Conservation (phyloP, 2,797 vertebrate species). For the Lepidocolaptes lacrymiger region DNA sequence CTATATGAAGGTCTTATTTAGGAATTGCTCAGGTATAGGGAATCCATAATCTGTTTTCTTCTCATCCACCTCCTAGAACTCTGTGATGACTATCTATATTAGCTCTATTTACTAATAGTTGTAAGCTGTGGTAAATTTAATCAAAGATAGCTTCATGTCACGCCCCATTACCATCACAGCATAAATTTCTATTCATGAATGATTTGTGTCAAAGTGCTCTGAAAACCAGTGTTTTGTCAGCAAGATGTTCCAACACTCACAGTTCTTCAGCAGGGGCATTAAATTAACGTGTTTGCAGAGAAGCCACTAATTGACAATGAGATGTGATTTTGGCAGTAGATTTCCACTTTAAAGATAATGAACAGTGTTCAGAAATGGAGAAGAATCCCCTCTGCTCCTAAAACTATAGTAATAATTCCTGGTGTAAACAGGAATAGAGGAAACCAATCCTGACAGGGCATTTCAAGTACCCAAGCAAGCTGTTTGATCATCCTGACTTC, state of each 20-base stretch:
- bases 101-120: conserved; percentile 37
- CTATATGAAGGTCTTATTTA: not conserved
- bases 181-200: conserved; percentile 33
- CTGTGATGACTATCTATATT: not conserved
- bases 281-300: conserved; percentile 70
- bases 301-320: conserved; percentile 64
- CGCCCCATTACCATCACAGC: not conserved
- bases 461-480: conserved; percentile 52
- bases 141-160: conserved; percentile 24
- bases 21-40: not conserved
- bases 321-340: conserved; percentile 56
- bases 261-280: conserved; percentile 53
- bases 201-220: conserved; percentile 54
- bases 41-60: not conserved
- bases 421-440: conserved; percentile 31
- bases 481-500: conserved; percentile 35
- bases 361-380: conserved; percentile 32
- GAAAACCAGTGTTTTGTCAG: conserved; percentile 44
- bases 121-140: conserved; percentile 55
- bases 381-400: conserved; percentile 26
- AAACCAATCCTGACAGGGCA: conserved; percentile 14
- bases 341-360: conserved; percentile 68
- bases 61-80: not conserved
- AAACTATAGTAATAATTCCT: conserved; percentile 30
- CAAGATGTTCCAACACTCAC: not conserved